Conservation (phyloP, 37 sponge, comb jelly and placozoan species). For the Petrosia ficiformis region DNA sequence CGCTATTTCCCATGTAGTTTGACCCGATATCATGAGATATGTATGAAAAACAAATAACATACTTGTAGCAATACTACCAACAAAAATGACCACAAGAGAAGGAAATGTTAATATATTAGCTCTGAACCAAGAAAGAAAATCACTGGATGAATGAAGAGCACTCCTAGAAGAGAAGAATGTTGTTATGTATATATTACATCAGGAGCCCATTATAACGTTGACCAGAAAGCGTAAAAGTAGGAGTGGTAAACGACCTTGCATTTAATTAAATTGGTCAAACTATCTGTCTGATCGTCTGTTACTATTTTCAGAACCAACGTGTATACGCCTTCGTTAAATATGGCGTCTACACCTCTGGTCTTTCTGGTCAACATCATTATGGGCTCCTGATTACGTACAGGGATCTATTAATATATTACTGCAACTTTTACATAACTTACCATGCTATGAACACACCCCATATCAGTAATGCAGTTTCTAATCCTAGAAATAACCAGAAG, state of each 20-base stretch:
- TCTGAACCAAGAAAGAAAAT: constrained; percentile 10
- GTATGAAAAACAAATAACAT: constrained; percentile 54
- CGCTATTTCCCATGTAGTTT: constrained; percentile 72
- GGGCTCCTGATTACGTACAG: background rate
- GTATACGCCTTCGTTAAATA: no score
- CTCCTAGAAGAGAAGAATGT: constrained; percentile 55
- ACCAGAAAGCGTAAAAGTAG: no score
- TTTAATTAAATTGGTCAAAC: no score
- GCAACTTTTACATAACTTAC: constrained; percentile 20
- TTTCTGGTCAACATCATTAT: no score
- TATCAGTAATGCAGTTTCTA: constrained; percentile 38
- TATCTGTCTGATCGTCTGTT: no score
- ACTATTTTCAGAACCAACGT: no score
- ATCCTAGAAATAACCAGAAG: constrained; percentile 48
- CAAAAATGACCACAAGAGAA: constrained; percentile 10
- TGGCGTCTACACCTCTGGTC: no score
- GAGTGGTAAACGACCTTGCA: no score
- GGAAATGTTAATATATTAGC: constrained; percentile 30
- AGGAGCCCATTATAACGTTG: no score
- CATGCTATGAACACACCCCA: constrained; percentile 56
- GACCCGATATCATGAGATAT: constrained; percentile 57
- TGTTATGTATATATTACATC: no score
- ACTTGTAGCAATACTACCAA: constrained; percentile 6
- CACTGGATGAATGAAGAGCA: constrained; percentile 3
- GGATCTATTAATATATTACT: background rate